phyloP scores from a whole-genome alignment of 2,888 invertebrate species.

The Platycnemis pennipes region DNA sequence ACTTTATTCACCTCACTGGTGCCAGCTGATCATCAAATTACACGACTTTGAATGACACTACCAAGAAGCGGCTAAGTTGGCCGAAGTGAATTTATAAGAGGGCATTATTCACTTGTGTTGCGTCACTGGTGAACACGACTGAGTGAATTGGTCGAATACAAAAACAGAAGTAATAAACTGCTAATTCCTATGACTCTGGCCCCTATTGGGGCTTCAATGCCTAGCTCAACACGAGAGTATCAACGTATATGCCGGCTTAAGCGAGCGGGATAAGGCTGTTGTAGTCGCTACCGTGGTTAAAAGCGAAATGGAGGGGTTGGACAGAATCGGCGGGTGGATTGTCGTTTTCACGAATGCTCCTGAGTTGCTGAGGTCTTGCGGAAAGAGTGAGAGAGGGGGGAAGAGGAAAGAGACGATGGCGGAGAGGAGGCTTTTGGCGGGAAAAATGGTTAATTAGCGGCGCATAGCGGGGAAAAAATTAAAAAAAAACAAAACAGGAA shows the following conservation, averaged over 20 bases:
- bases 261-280: neutral
- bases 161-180: too few relatives aligned
- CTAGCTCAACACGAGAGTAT: neutral
- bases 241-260: neutral
- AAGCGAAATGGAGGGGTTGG: constrained; percentile 40
- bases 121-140: too few relatives aligned
- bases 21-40: too few relatives aligned
- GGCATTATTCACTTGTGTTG: too few relatives aligned
- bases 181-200: too few relatives aligned
- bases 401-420: neutral
- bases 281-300: neutral
- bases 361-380: neutral
- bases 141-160: too few relatives aligned
- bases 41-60: too few relatives aligned
- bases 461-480: constrained; percentile 57
- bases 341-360: constrained; percentile 41
- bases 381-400: neutral
- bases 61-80: too few relatives aligned
- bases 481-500: constrained; percentile 33
- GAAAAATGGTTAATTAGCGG: constrained; percentile 65
- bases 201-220: too few relatives aligned
- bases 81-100: too few relatives aligned
- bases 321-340: constrained; percentile 33
- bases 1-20: too few relatives aligned
- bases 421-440: neutral